A percentile compares a stretch with the other conserved stretches of the same genome.
phyloP scores from a whole-genome alignment of 2,797 vertebrate species.

The Cyprinodon diabolis region DNA sequence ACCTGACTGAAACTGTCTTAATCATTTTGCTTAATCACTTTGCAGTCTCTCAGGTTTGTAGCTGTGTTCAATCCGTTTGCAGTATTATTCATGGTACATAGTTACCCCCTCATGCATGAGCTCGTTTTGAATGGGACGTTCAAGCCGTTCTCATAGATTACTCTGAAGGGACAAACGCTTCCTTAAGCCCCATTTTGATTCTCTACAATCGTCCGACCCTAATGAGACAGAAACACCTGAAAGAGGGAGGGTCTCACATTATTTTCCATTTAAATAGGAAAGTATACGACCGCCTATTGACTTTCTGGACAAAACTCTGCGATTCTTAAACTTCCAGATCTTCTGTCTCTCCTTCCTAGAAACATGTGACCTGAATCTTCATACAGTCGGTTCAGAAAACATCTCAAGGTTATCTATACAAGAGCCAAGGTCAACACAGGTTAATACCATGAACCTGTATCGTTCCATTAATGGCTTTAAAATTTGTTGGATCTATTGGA shows the following conservation, averaged over 20 bases:
- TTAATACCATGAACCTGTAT: not conserved
- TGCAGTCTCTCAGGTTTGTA: constrained; percentile 29
- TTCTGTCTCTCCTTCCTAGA: too few species aligned
- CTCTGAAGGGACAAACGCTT: not conserved
- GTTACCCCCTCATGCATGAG: not conserved
- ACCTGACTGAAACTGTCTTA: not conserved
- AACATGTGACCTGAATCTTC: not conserved
- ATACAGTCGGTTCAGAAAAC: not conserved
- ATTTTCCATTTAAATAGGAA: too few species aligned
- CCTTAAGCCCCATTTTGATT: not conserved
- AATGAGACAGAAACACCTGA: not conserved
- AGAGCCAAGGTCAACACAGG: not conserved
- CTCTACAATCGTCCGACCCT: not conserved
- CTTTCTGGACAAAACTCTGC: too few species aligned
- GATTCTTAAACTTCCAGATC: too few species aligned
- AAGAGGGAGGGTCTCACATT: not conserved
- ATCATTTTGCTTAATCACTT: not conserved
- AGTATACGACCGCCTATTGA: too few species aligned
- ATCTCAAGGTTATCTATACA: not conserved
- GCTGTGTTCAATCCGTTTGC: constrained; percentile 68
- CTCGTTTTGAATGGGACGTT: not conserved
- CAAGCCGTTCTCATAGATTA: not conserved
- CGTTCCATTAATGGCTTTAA: not conserved
- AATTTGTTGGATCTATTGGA: too few species aligned
- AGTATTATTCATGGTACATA: constrained; percentile 60